These are phyloP conservation scores for Melanchra persicariae DNA, from an alignment of 2,888 invertebrate species.

Conservation along the genomic window DNA sequence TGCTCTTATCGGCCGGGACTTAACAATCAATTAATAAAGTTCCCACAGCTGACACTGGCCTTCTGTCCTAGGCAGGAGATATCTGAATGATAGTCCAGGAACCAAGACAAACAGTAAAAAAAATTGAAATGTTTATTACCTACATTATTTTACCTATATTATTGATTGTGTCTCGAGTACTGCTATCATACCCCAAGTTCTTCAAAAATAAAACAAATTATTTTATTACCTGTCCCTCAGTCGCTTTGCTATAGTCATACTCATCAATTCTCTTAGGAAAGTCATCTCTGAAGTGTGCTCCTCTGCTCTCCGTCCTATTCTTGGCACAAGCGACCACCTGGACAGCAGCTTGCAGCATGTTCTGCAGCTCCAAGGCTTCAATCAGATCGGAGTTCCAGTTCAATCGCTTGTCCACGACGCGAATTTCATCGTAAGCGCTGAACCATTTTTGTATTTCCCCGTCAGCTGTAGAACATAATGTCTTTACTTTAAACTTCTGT, in stretches of 20 bases:
- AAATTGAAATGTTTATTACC: too few relatives aligned
- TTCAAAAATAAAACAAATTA: background rate
- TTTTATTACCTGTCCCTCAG: conserved; percentile 93
- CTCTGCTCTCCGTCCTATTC: conserved; percentile 98
- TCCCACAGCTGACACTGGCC: too few relatives aligned
- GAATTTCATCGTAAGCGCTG: conserved; percentile 93
- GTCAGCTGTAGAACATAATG: conserved; percentile 67
- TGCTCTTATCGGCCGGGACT: too few relatives aligned
- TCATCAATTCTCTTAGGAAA: conserved; percentile 97
- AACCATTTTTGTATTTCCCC: conserved; percentile 93
- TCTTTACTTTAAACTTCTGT: too few relatives aligned
- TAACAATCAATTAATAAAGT: too few relatives aligned
- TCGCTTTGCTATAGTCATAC: conserved; percentile 96
- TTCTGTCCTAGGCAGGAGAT: too few relatives aligned
- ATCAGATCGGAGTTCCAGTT: conserved; percentile 99
- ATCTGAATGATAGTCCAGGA: too few relatives aligned
- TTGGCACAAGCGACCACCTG: conserved; percentile 96
- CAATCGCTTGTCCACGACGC: conserved; percentile 93
- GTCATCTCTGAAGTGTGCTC: conserved; percentile 99
- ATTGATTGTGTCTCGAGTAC: too few relatives aligned
- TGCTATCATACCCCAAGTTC: too few relatives aligned
- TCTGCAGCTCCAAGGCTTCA: conserved; percentile 98
- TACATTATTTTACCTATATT: too few relatives aligned
- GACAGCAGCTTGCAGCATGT: conserved; percentile 96
- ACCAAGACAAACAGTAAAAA: too few relatives aligned